Percentiles rank a stretch among this genome's conserved stretches.
Evolutionary conservation across 2,888 invertebrate species (phyloP).

Genomic region (Eristalis arbustorum): DNA sequence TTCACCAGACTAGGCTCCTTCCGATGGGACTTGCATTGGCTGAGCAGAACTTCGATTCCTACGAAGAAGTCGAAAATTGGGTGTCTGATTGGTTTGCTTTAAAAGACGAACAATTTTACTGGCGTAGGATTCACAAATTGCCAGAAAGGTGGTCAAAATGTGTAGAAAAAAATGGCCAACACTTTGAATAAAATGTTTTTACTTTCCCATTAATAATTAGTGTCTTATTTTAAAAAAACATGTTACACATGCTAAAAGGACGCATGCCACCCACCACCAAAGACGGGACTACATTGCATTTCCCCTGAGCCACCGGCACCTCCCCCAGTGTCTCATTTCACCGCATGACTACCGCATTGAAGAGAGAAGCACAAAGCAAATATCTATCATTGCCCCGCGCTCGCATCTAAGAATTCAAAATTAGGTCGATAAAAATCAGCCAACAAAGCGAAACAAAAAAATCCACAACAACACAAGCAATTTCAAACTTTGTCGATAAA

Average conservation of each 20-base stretch:
- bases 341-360: not conserved
- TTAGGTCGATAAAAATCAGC: conserved; percentile 53
- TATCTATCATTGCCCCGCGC: conserved; percentile 25
- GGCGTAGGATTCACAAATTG: too few species aligned
- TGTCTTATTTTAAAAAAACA: too few species aligned
- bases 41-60: too few species aligned
- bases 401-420: conserved; percentile 44
- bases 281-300: not conserved
- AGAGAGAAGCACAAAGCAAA: conserved; percentile 34
- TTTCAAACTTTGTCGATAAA: conserved; percentile 60
- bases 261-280: not conserved
- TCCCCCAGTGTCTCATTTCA: not conserved
- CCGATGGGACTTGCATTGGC: too few species aligned
- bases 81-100: too few species aligned
- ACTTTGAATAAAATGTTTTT: too few species aligned
- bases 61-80: too few species aligned
- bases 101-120: too few species aligned
- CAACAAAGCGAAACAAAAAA: not conserved
- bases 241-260: not conserved
- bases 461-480: conserved; percentile 51
- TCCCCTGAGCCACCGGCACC: not conserved
- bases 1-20: too few species aligned
- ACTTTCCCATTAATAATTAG: too few species aligned
- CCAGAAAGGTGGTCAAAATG: too few species aligned
- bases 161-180: too few species aligned